Evolutionary conservation across 1,140 invertebrate species (phyloP).

Genomic region (Grapholita molesta): DNA sequence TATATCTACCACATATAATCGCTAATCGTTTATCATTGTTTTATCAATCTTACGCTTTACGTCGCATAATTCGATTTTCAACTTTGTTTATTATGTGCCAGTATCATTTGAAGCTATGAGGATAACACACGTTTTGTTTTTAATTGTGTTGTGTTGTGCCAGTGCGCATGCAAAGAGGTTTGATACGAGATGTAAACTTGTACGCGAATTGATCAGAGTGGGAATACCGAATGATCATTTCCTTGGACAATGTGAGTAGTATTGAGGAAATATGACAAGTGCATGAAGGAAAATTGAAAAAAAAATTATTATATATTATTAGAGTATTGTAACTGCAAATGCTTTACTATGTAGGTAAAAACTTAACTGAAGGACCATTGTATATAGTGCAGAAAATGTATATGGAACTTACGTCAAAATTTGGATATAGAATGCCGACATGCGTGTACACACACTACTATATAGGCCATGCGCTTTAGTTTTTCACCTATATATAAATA

Average conservation of each 20-base stretch:
- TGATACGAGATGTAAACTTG: conserved; percentile 54
- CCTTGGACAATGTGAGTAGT: conserved; percentile 56
- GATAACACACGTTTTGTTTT: conserved; percentile 29
- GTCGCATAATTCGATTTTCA: not conserved
- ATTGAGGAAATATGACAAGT: not conserved
- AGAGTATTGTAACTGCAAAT: not conserved
- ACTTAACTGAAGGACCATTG: too few species aligned
- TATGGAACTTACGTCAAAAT: too few species aligned
- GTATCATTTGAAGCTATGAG: conserved; percentile 27
- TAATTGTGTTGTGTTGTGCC: conserved; percentile 25
- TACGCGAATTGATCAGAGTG: conserved; percentile 46
- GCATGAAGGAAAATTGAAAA: not conserved
- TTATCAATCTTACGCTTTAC: not conserved
- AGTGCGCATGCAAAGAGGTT: conserved; percentile 31
- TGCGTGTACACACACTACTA: too few species aligned
- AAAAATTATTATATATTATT: too few species aligned
- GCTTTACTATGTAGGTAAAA: too few species aligned
- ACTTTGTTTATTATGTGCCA: conserved; percentile 16
- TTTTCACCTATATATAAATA: too few species aligned
- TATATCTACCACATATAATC: not conserved
- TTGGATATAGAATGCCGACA: too few species aligned
- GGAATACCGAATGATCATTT: conserved; percentile 48
- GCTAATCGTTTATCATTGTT: not conserved
- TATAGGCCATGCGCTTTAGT: too few species aligned
- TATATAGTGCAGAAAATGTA: too few species aligned